These are phyloP conservation scores for Gymnothorax javanicus DNA, from an alignment of 2,797 vertebrate genomes.

Conservation along the genomic window DNA sequence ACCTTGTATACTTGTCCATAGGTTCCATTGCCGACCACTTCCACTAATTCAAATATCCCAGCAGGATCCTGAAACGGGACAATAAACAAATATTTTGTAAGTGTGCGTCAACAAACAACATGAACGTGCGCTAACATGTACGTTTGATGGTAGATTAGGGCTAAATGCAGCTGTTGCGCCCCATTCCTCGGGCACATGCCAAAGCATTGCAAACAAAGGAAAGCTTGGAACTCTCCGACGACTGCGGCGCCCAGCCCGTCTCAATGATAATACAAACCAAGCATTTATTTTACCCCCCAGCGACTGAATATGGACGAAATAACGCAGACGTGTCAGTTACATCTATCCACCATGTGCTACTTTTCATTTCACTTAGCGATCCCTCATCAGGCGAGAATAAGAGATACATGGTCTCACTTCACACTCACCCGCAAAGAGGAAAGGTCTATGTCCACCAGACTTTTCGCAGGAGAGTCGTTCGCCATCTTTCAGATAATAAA, in stretches of 20 bases:
- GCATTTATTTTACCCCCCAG: slow-evolving; percentile 42
- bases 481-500: slow-evolving; percentile 82
- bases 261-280: slow-evolving; percentile 51
- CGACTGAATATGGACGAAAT: slow-evolving; percentile 21
- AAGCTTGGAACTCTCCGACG: slow-evolving; percentile 45
- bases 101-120: slow-evolving; percentile 29
- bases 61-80: slow-evolving; percentile 83
- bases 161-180: slow-evolving; percentile 70
- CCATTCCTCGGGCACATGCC: slow-evolving; percentile 73
- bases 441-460: slow-evolving; percentile 96
- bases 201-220: slow-evolving; percentile 83
- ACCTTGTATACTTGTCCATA: slow-evolving; percentile 99
- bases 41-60: slow-evolving; percentile 96
- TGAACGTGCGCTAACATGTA: slow-evolving; percentile 15
- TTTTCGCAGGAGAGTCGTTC: slow-evolving; percentile 97
- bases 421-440: slow-evolving; percentile 90
- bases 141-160: slow-evolving; percentile 44
- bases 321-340: background rate
- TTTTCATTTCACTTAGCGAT: background rate
- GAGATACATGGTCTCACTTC: slow-evolving; percentile 36
- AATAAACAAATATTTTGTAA: slow-evolving; percentile 24
- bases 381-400: background rate
- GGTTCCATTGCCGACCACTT: slow-evolving; percentile 98
- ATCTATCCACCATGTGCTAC: background rate
- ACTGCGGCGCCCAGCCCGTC: slow-evolving; percentile 48